Evolutionary conservation across 2,888 invertebrate genomes (phyloP), one percentile per base, ranked within the genome.

Genomic region (Enchytraeus crypticus): DNA sequence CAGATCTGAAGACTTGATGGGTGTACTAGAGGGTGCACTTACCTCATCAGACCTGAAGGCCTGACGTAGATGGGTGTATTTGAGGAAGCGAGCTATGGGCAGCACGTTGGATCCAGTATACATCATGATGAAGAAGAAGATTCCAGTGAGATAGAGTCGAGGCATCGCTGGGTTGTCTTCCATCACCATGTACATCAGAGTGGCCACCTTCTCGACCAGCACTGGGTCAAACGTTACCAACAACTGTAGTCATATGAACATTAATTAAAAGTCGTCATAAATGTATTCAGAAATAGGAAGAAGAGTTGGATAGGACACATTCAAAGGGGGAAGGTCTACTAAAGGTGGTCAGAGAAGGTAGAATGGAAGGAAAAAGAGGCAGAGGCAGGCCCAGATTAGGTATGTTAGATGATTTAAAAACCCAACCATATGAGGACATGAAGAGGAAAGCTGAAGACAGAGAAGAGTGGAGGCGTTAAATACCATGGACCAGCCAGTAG

Each of bases 101-200:
- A 98, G 82, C 62, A 98, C 87, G 76, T 98, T 98, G 38, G 96
- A 96, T 18, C 97, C 98, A 0, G 93, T 97, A 79, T 98, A 99
- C 88, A 98, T 89, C 66, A 98, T 84, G 83, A 98, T 93, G 79
- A 98, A 98, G 82, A 90, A 99, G 81, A 96, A 99, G 29, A 92
- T 88, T 1, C 98, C 98, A 0, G 92, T 91, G 61, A 92, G 84
- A 79, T 97, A 97, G 51, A 98, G 84, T 72, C 92, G 89, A 0
- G 95, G 89, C 73, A 96, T 86, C 76, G 89, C 88, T 0, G 95
- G 92, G 82, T 99, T 99, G 81, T 99, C 97, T 76, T 87, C 86
- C 88, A 95, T 90, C 51, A 95, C 85, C 78, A 73, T 70, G 63
- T 74, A 73, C 63, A 82, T 62, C 23, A 99, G 81, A 1, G 88